Conservation (phyloP, 2,888 invertebrate genomes). For the Agriopis aurantiaria region DNA sequence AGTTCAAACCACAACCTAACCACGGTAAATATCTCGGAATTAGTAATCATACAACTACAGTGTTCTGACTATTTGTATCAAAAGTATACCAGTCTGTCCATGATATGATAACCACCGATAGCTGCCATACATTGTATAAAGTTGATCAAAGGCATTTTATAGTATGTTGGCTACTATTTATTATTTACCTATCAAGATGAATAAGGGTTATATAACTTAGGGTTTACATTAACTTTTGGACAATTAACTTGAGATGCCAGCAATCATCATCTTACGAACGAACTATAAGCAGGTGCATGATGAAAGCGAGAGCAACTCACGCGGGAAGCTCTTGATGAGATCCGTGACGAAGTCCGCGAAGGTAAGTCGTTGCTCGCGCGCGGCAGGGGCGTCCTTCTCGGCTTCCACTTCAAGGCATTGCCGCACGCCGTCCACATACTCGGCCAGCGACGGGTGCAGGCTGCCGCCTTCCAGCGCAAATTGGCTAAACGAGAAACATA, state of each 20-base stretch:
- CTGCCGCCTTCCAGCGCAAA: conserved; percentile 95
- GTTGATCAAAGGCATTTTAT: no score
- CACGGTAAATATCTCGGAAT: no score
- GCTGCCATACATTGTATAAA: no score
- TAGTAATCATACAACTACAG: not conserved
- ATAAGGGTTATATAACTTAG: no score
- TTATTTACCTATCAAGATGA: no score
- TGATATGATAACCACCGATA: no score
- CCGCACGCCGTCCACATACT: conserved; percentile 97
- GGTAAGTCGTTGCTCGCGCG: conserved; percentile 96
- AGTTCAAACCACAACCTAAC: no score
- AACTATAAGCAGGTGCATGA: no score
- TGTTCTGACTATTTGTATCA: not conserved
- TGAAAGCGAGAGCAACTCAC: conserved; percentile 86
- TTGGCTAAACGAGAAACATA: conserved; percentile 81
- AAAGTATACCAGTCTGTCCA: not conserved
- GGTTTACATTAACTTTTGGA: no score
- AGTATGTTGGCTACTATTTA: no score
- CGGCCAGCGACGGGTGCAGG: conserved; percentile 94
- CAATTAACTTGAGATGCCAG: no score
- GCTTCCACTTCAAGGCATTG: conserved; percentile 96
- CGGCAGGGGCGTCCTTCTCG: conserved; percentile 95
- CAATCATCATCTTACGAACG: no score
- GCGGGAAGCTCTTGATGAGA: conserved; percentile 96
- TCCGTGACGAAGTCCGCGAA: conserved; percentile 98